These are phyloP conservation scores for Mallotus villosus DNA, from an alignment of 2,797 vertebrate genomes.

Conservation along the genomic window DNA sequence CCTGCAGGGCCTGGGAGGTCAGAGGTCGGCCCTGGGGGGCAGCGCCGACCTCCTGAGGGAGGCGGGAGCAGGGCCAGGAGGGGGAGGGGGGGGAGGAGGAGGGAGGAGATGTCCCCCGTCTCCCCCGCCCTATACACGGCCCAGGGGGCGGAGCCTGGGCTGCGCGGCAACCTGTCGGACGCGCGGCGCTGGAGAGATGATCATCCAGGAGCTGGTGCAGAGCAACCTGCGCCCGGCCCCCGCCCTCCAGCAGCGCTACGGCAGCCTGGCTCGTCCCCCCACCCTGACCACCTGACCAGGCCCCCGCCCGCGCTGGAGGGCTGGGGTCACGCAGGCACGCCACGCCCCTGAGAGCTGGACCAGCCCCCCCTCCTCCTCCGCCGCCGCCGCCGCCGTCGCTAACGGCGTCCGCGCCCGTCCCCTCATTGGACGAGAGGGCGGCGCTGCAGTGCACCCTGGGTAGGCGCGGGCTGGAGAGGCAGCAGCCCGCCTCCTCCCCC, in stretches of 20 bases:
- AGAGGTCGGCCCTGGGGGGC: conserved; percentile 63
- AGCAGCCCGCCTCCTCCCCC: too few relatives aligned
- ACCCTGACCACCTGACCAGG: conserved; percentile 35
- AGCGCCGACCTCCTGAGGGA: conserved; percentile 81
- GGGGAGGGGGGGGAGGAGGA: conserved; percentile 55
- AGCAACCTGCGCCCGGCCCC: conserved; percentile 81
- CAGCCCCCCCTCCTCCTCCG: too few relatives aligned
- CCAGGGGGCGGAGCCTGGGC: conserved; percentile 60
- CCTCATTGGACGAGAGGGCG: too few relatives aligned
- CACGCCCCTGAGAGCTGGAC: too few relatives aligned
- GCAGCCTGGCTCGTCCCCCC: conserved; percentile 67
- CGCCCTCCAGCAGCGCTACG: conserved; percentile 69
- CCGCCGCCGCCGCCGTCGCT: too few relatives aligned
- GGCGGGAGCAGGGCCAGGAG: too few relatives aligned
- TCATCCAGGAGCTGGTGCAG: conserved; percentile 93
- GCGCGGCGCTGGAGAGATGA: conserved; percentile 93
- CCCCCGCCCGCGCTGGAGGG: conserved; percentile 52
- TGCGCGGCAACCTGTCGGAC: conserved; percentile 84
- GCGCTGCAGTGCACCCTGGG: too few relatives aligned
- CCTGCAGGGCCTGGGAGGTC: conserved; percentile 81
- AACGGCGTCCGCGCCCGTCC: too few relatives aligned
- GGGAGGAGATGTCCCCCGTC: conserved; percentile 75
- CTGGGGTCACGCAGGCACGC: conserved; percentile 37
- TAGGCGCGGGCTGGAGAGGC: too few relatives aligned
- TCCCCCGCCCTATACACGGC: conserved; percentile 72